Evolutionary conservation across 64 coral and sea anemone genomes (phyloP).

Genomic region (Catalaphyllia jardinei): DNA sequence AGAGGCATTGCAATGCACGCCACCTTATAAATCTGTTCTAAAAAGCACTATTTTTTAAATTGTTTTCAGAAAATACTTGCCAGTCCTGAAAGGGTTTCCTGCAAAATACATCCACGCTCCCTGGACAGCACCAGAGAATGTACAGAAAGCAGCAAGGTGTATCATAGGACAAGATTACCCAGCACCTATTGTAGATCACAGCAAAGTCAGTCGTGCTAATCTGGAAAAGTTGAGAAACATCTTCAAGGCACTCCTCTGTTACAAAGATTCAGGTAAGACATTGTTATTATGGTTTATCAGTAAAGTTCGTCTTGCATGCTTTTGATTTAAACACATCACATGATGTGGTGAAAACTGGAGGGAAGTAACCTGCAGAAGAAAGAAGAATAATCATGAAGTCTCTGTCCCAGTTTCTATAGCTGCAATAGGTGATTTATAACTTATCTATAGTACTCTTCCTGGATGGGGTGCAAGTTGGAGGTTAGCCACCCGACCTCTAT

Average conservation of each 20-base stretch:
- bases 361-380: too few species aligned
- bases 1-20: too few species aligned
- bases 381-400: too few species aligned
- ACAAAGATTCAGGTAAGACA: slow-evolving; percentile 43
- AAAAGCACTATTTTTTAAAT: slow-evolving; percentile 22
- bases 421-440: too few species aligned
- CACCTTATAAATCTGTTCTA: neutral
- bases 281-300: too few species aligned
- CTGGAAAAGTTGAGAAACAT: slow-evolving; percentile 56
- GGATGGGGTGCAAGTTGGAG: too few species aligned
- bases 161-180: slow-evolving; percentile 70
- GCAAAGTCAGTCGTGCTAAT: slow-evolving; percentile 39
- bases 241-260: slow-evolving; percentile 5
- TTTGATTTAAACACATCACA: too few species aligned
- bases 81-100: slow-evolving; percentile 53
- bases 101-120: slow-evolving; percentile 72
- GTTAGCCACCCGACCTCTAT: too few species aligned
- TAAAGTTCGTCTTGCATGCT: too few species aligned
- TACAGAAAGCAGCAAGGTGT: slow-evolving; percentile 50
- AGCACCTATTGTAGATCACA: slow-evolving; percentile 49
- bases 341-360: too few species aligned
- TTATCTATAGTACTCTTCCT: too few species aligned
- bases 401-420: too few species aligned
- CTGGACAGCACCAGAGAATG: slow-evolving; percentile 68
- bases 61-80: slow-evolving; percentile 73